Conservation (phyloP, 2,888 invertebrate genomes). For the Agapetus fuscipes region DNA sequence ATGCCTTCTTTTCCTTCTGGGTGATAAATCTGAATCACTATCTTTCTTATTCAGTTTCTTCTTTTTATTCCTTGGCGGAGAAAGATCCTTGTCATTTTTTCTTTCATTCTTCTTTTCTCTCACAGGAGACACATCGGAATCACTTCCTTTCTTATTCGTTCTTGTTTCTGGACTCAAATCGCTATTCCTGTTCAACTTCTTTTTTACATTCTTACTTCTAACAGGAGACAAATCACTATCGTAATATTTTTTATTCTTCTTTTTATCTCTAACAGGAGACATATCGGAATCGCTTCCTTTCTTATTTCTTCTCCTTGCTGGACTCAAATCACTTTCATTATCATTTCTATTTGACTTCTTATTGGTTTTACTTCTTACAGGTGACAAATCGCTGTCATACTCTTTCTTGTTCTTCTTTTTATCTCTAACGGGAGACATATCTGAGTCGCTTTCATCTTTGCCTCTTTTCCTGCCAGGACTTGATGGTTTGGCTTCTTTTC, state of each 20-base stretch:
- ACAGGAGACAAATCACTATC: constrained; percentile 3
- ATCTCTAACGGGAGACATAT: no score
- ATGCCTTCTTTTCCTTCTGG: constrained; percentile 23
- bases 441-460: constrained; percentile 2
- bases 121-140: constrained; percentile 14
- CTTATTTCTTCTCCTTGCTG: neutral
- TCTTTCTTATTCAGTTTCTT: constrained; percentile 18
- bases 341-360: no score
- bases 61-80: constrained; percentile 26
- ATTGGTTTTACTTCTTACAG: constrained; percentile 10
- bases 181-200: no score
- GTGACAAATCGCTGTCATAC: constrained; percentile 2
- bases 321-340: no score
- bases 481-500: no score
- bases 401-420: constrained; percentile 9
- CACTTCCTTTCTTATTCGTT: constrained; percentile 11
- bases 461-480: neutral
- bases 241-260: constrained; percentile 8
- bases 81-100: constrained; percentile 23
- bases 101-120: constrained; percentile 19
- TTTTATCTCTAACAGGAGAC: no score
- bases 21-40: constrained; percentile 25
- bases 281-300: constrained; percentile 1
- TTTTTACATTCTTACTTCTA: constrained; percentile 10
- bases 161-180: constrained; percentile 27